Base-by-base conservation (phyloP, 2,888 invertebrate genomes). In the Apodemia mormo region DNA sequence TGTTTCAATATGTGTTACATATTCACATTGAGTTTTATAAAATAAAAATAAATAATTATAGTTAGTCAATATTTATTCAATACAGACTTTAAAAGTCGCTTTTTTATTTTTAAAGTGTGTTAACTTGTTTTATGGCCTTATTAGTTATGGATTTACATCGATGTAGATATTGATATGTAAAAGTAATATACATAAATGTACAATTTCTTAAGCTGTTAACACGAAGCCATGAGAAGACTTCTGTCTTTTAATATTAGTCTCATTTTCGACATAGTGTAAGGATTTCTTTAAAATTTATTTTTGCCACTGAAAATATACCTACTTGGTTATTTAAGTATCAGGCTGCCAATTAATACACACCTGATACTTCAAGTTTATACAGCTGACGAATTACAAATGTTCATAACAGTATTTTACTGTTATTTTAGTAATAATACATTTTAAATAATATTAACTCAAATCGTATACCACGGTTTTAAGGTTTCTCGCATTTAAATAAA, bases 121-220 rank as follows among this genome's bases (percentile, higher is more conserved):
- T 82, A 80, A 80, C 82, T 88, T 87, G 79, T 84, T 88, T 87
- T 88, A 87, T 82, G 85, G 85, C 85, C 84, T 88, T 87, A 85
- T 83, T 83, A 65, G 14, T 45, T 66, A 68, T 68, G 68, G 54
- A 68, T 65, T 68, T 65, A 65, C 61, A 68, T 68, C 37, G 68
- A 54, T 68, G 65, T 68, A 68, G 65, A 65, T 54, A 65, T 65
- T 65, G 68, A 68, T 65, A 68, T 65, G 65, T 68, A 52, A 65
- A 68, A 40, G 65, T 68, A 68, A 69, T 69, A 69, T 61, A 61
- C 61, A 61, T 69, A 69, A 69, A 69, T 69, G 68, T 70, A 73
- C 72, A 71, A 74, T 76, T 49, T 75, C 72, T 76, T 74, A 69
- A 54, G 72, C 69, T 72, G 71, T 72, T 69, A 72, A 70, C 72